Evolutionary conservation across 1,140 invertebrate species (phyloP), one percentile per base, ranked within the genome.

Genomic region (Thereuonema tuberculata): DNA sequence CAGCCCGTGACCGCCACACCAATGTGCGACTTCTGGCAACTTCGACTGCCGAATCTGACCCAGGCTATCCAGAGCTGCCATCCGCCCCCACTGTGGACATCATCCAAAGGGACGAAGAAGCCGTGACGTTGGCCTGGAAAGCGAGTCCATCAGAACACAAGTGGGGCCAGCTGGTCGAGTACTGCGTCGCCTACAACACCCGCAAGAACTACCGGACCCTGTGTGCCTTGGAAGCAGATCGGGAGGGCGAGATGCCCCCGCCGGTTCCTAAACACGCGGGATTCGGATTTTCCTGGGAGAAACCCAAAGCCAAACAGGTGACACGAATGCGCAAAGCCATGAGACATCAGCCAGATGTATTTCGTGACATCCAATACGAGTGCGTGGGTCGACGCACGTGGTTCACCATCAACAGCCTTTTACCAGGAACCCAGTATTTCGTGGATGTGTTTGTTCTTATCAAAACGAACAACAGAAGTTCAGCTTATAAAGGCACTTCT

Each of bases 401-500:
- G 60, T 70, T 67, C 56, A 70, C 66, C 3, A 71, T 69, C 54
- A 62, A 43, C 23, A 63, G 64, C 31, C 64, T 67, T 1, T 59
- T 64, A 12, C 61, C 64, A 1, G 68, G 67, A n/a, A 64, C 61
- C 21, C 67, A 61, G 5, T 75, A 75, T 56, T 70, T 61, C 55
- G 62, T 73, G 2, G 71, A 74, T 61, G 72, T 73, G 5, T 73
- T 70, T 64, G 67, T 67, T 1, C 48, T 71, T 1, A 68, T 72
- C 56, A 56, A 56, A 12, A 25, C 55, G 14, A 70, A 65, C 14
- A 68, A 71, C 31, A 61, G 58, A 15, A 66, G 65, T 25, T 62
- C 65, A 1, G 61, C 66, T 5, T 75, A 71, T 58, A 61, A 60
- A 12, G 68, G 68, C 15, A 63, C 66, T 0, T 61, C 56, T 12